A percentile compares a stretch with the other conserved stretches of the same genome.
These are phyloP conservation scores for Syrphus vitripennis DNA, from an alignment of 2,888 invertebrate species.

Conservation along the genomic window DNA sequence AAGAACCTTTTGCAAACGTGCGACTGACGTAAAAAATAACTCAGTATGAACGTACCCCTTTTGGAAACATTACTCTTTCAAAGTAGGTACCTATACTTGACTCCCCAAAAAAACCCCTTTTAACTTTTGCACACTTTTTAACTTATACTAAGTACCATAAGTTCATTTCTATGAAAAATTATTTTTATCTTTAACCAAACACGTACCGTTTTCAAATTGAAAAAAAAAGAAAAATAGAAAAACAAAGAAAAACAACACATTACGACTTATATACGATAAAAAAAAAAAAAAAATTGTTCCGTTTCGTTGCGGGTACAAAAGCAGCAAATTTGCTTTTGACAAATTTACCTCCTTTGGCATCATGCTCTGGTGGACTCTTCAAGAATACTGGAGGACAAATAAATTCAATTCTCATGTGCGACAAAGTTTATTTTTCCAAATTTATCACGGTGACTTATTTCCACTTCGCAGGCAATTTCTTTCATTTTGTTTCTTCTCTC, in stretches of 20 bases:
- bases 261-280: not conserved
- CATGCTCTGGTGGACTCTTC: slow-evolving; percentile 17
- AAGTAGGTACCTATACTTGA: too few species aligned
- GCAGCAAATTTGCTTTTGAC: slow-evolving; percentile 10
- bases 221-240: too few species aligned
- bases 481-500: not conserved
- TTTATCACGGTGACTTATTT: slow-evolving; percentile 47
- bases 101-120: not conserved
- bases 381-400: not conserved
- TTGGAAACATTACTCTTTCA: too few species aligned
- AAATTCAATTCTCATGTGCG: slow-evolving; percentile 48
- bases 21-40: too few species aligned
- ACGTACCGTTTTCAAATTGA: not conserved
- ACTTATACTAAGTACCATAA: not conserved
- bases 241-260: not conserved
- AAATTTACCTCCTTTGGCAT: slow-evolving; percentile 10
- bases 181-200: not conserved
- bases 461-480: not conserved
- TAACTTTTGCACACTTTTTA: not conserved
- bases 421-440: slow-evolving; percentile 57
- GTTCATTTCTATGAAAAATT: not conserved
- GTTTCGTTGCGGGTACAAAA: slow-evolving; percentile 20
- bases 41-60: too few species aligned
- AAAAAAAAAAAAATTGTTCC: slow-evolving; percentile 17
- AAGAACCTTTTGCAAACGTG: too few species aligned